Conservation (phyloP, 2,888 invertebrate genomes). For the Drosophila cracens region DNA sequence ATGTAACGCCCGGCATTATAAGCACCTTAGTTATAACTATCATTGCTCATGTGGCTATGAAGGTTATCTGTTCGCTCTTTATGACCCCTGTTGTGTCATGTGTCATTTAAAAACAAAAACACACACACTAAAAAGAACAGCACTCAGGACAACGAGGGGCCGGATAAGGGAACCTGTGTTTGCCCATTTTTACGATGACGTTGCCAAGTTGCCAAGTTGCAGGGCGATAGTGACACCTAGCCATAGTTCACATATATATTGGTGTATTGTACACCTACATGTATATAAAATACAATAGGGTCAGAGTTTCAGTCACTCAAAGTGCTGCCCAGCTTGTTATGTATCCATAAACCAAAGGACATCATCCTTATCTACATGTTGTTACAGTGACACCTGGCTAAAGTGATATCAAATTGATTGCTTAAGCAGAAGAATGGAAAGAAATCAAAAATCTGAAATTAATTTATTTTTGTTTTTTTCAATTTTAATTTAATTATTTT, state of each 20-base stretch:
- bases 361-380: not conserved
- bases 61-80: slow-evolving; percentile 31
- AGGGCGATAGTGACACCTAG: slow-evolving; percentile 57
- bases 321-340: slow-evolving; percentile 26
- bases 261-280: not conserved
- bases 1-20: slow-evolving; percentile 41
- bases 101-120: slow-evolving; percentile 62
- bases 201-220: slow-evolving; percentile 64
- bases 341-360: slow-evolving; percentile 28
- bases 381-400: slow-evolving; percentile 15
- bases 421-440: not conserved
- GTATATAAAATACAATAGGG: slow-evolving; percentile 16
- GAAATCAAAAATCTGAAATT: not conserved
- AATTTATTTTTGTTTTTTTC: not conserved
- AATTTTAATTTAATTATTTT: not conserved
- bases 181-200: slow-evolving; percentile 50
- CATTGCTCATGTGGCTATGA: slow-evolving; percentile 59
- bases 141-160: slow-evolving; percentile 15
- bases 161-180: slow-evolving; percentile 38
- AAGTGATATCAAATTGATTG: slow-evolving; percentile 3
- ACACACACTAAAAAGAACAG: slow-evolving; percentile 42
- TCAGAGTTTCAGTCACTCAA: slow-evolving; percentile 25
- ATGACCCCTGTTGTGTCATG: slow-evolving; percentile 38
- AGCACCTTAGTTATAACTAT: slow-evolving; percentile 58
- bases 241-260: slow-evolving; percentile 7